Conservation (phyloP, 2,113 vertebrate genomes). For the Hippolais icterina region DNA sequence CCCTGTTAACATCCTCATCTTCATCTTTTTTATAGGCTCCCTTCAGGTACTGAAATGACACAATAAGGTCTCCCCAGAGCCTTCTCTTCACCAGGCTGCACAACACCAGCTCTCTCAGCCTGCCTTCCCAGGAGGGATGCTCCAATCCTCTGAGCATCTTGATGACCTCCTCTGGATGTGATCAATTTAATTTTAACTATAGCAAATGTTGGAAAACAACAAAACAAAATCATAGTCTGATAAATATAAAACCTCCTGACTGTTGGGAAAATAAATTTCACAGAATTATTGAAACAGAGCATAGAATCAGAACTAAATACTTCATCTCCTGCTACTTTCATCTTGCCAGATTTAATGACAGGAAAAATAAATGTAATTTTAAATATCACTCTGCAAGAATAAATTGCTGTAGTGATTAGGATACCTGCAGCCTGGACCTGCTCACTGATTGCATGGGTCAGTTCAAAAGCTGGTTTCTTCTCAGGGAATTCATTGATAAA, state of each 20-base stretch:
- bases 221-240: neutral
- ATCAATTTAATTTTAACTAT: neutral
- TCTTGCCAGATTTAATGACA: neutral
- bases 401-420: neutral
- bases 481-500: neutral
- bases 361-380: neutral
- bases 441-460: neutral
- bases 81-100: neutral
- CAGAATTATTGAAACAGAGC: neutral
- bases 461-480: neutral
- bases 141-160: neutral
- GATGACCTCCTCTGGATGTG: neutral
- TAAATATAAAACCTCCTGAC: neutral
- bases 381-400: neutral
- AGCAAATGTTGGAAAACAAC: neutral
- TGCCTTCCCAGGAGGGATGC: neutral
- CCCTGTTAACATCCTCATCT: neutral
- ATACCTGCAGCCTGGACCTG: neutral
- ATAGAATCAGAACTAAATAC: neutral
- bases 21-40: neutral
- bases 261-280: neutral
- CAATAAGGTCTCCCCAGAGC: neutral
- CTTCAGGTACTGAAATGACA: neutral
- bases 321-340: neutral
- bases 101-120: neutral